phyloP scores from a whole-genome alignment of 2,113 vertebrate species.

The Syngnathus floridae region DNA sequence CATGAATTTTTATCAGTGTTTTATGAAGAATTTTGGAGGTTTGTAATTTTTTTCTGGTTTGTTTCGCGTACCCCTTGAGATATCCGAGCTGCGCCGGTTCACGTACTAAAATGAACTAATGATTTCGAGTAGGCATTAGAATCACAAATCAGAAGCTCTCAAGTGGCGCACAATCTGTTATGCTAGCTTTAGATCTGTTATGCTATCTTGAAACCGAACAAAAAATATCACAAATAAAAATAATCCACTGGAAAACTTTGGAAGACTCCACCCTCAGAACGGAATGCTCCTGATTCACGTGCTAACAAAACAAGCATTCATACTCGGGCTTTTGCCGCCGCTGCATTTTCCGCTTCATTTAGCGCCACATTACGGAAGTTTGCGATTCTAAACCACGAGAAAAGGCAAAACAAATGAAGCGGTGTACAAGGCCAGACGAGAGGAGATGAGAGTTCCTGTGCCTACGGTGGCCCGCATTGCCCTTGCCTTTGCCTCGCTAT shows the following conservation, averaged over 20 bases:
- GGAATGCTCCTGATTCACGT: background rate
- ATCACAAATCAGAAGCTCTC: too few relatives aligned
- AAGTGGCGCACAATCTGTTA: too few relatives aligned
- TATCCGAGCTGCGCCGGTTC: too few relatives aligned
- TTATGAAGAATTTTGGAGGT: too few relatives aligned
- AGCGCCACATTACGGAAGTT: background rate
- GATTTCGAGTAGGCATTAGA: too few relatives aligned
- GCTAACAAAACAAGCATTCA: background rate
- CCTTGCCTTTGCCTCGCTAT: constrained; percentile 70
- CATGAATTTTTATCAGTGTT: too few relatives aligned
- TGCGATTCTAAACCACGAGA: constrained; percentile 17
- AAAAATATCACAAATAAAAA: too few relatives aligned
- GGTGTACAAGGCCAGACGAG: constrained; percentile 20
- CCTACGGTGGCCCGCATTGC: constrained; percentile 66
- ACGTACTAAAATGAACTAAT: too few relatives aligned
- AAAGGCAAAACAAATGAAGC: constrained; percentile 19
- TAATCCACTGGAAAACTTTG: background rate
- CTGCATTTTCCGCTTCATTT: background rate
- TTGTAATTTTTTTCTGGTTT: too few relatives aligned
- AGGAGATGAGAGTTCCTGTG: constrained; percentile 48
- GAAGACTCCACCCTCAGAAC: background rate
- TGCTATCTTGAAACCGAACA: too few relatives aligned
- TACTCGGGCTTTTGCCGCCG: background rate
- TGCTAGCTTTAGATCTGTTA: too few relatives aligned
- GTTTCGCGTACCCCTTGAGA: too few relatives aligned